Base-by-base conservation (phyloP, 2,113 vertebrate species). In the Halcyon senegalensis region DNA sequence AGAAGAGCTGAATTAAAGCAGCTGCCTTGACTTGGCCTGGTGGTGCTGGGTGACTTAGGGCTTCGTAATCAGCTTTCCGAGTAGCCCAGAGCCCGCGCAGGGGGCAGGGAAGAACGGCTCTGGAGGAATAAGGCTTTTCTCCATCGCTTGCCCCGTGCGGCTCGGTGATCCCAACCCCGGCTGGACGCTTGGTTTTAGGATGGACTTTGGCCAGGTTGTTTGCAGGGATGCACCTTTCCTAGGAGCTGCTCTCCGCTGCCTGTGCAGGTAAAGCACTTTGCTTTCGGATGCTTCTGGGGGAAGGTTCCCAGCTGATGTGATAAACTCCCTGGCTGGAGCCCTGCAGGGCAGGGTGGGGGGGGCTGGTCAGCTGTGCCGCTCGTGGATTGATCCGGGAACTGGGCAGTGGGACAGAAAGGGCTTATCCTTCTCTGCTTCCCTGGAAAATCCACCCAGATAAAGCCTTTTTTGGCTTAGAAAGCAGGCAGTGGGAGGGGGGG, bases 61-160 rank as follows among this genome's bases (percentile, higher is more conserved):
- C 84, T 67, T 28, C 28, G 2, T 44, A 83, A 64, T 33, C 80
- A 68, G 90, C 73, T 77, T 41, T n/a, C 28, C 4, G 9, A 33
- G 68, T 3, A 75, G 67, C 58, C 56, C 21, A 1, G 0, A 11
- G 60, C 4, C 28, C 24, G 0, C 16, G 82, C 0, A 1, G 3
- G 28, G n/a, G 37, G 70, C 15, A 48, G 51, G 35, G 76, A 8
- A 28, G 39, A 28, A 18, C 31, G 5, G 11, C 25, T 28, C 13
- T 3, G 56, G 0, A 5, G 67, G 67, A 18, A 27, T 9, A 11
- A 21, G 37, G 58, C 11, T 37, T 13, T 4, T 43, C 69, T 5
- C 37, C 1, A 1, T 37, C 1, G 0, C 31, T 70, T 11, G 50
- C 39, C 30, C 39, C 0, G 2, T 6, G 2, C 63, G 50, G 77